Base-by-base conservation (phyloP, 2,113 vertebrate species). In the Caretta caretta region DNA sequence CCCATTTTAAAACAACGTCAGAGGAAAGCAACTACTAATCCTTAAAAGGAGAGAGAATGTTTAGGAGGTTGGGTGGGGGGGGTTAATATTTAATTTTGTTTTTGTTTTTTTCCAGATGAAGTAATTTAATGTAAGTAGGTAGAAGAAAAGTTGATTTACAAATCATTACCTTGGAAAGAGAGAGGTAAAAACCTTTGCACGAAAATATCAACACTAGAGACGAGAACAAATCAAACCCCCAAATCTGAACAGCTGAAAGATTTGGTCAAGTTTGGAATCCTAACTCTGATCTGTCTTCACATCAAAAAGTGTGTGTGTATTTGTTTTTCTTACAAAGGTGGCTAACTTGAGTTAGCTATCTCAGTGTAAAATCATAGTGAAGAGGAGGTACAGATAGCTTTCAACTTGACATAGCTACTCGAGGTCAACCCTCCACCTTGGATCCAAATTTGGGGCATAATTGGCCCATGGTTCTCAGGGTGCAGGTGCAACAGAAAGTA, bases 101-200 rank as follows among this genome's bases (percentile, higher is more conserved):
- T 94, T 42, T 42, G 8, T 59, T 25, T 59, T 59, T 57, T 59
- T 59, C 56, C 69, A 94, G 72, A 78, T 42, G 42, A 42, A 42
- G 80, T 91, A 85, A 94, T 91, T 62, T 94, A 96, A 96, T 83
- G 90, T 88, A 96, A 95, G 50, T 83, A 94, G 95, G 92, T 81
- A 94, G 91, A 94, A 93, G 88, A 82, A 93, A 96, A 96, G 94
- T 88, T 84, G 94, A 62, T 62, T 96, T 97, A 92, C 84, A 79
- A 83, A 51, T 80, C 72, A 62, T 94, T 87, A 56, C 90, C 90
- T 82, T 92, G 80, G 92, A 96, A 94, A 80, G 6, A 14, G 6
- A 14, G 92, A 88, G 93, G 96, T 83, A 82, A 85, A 93, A 91
- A 3, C 4, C 2, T 94, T 95, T 92, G 25, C 50, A 91, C 25